phyloP scores from a whole-genome alignment of 2,113 vertebrate genomes.

The Tympanuchus pallidicinctus region DNA sequence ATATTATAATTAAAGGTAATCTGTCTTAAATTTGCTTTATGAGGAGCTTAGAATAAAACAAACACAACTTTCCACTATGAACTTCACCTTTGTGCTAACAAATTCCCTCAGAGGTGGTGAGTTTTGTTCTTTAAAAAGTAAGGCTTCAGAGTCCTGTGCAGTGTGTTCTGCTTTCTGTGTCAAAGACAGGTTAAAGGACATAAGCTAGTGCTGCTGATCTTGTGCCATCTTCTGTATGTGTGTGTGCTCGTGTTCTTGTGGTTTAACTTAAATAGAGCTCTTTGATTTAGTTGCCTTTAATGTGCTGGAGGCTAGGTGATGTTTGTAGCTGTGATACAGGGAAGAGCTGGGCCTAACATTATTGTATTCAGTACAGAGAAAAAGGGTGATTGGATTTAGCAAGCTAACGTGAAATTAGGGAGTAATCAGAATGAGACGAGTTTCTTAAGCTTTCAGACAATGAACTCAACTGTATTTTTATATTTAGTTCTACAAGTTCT shows the following conservation, averaged over 20 bases:
- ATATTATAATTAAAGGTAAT: background rate
- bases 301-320: background rate
- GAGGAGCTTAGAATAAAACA: background rate
- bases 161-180: background rate
- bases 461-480: conserved; percentile 21
- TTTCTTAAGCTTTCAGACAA: conserved; percentile 29
- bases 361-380: background rate
- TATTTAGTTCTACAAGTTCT: background rate
- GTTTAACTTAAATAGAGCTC: background rate
- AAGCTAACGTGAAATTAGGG: background rate
- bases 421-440: background rate
- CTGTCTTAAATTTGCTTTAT: background rate
- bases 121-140: background rate
- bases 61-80: background rate
- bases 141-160: background rate
- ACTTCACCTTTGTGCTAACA: background rate
- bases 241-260: background rate
- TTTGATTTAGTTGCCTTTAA: background rate
- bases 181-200: background rate
- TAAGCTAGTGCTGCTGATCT: background rate
- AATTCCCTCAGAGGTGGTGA: background rate
- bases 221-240: background rate
- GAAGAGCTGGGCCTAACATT: background rate
- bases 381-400: background rate
- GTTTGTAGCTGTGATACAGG: background rate